Evolutionary conservation across 2,797 vertebrate species (phyloP), one percentile per base, ranked within the genome.

Genomic region (Crenuchus spilurus): DNA sequence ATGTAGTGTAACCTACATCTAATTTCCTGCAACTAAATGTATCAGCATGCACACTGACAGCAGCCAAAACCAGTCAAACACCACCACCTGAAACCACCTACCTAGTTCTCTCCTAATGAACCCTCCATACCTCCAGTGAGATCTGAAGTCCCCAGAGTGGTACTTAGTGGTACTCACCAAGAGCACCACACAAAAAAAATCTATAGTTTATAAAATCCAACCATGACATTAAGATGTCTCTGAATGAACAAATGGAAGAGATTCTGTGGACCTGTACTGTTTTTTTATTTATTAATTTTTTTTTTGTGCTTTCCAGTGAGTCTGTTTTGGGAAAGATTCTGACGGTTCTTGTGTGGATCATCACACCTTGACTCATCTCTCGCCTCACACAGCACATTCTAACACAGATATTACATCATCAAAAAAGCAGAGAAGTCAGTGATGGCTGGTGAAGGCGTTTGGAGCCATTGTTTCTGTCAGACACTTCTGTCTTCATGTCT

Each of bases 401-500:
- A 70, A 69, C 74, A 67, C 33, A 54, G 41, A 37, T 68, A 72
- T 74, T 69, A 77, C 76, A 79, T 79, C 81, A 78, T 76, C 72
- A 70, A 62, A 77, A 52, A 16, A 61, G 30, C 2, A 35, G 11
- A 65, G 66, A 37, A 71, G 44, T 14, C 58, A 41, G 20, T 48
- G 70, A 65, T 30, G n/a, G 55, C 14, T n/a, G 8, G 75, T 41
- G 33, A 28, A 33, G 41, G 48, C 39, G 14, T 76, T 77, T 30
- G 31, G 55, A 75, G 22, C 49, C 44, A 42, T 76, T 68, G 42
- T 48, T 9, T 62, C n/a, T 79, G 67, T 60, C 57, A 75, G 52
- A 78, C 30, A 51, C 5, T n/a, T 24, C 37, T 26, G 39, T 62
- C 44, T 60, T 70, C 46, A 26, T 60, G 67, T 4, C 63, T 13